These are phyloP conservation scores for Epizoanthus ramosus DNA, from an alignment of 92 coral and sea anemone species.

Conservation along the genomic window DNA sequence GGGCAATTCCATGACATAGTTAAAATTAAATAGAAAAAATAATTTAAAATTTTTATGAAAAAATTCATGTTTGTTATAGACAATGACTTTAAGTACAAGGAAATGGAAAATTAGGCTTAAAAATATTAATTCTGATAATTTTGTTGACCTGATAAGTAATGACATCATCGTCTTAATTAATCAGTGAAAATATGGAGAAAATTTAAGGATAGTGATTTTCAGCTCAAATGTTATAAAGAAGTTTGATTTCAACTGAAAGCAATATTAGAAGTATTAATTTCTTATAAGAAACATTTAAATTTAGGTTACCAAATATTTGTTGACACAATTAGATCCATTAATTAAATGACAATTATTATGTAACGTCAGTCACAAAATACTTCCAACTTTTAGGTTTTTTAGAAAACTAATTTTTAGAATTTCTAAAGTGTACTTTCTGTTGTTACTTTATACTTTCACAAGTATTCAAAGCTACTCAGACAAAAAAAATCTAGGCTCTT, in stretches of 20 bases:
- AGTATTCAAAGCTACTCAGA: conserved; percentile 6
- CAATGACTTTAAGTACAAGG: conserved; percentile 52
- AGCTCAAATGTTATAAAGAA: conserved; percentile 26
- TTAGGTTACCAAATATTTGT: conserved; percentile 27
- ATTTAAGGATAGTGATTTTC: conserved; percentile 28
- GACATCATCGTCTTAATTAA: conserved; percentile 47
- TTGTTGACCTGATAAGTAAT: conserved; percentile 40
- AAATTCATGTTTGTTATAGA: conserved; percentile 43
- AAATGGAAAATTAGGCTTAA: conserved; percentile 45
- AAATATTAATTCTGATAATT: conserved; percentile 47
- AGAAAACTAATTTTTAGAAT: conserved; percentile 35
- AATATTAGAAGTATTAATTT: conserved; percentile 34
- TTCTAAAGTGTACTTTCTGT: conserved; percentile 29
- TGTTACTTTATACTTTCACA: conserved; percentile 37
- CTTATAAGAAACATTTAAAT: conserved; percentile 12
- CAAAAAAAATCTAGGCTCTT: conserved; percentile 16
- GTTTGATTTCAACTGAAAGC: conserved; percentile 35
- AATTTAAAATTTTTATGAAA: conserved; percentile 11
- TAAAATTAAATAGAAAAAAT: conserved; percentile 32
- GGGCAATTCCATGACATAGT: conserved; percentile 48
- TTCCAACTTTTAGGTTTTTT: conserved; percentile 26
- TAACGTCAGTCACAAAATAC: conserved; percentile 29
- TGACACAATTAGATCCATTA: conserved; percentile 9
- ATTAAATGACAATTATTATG: conserved; percentile 21
- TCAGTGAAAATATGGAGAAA: conserved; percentile 48